Conservation (phyloP, 2,888 invertebrate species). For the Pheosia tremula region DNA sequence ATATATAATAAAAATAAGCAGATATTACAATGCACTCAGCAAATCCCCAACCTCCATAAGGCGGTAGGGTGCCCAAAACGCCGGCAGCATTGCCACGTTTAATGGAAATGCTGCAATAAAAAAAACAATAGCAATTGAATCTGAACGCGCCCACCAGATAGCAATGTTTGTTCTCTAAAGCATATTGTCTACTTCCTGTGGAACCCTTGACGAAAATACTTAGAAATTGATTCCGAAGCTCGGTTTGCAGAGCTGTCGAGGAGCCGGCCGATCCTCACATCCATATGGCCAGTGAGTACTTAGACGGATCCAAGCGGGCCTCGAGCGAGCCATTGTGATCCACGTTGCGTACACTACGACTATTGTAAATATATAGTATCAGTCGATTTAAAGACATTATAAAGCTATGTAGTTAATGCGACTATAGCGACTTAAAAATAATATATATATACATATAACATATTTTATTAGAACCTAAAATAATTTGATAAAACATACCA, state of each 20-base stretch:
- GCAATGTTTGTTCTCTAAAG: conserved; percentile 40
- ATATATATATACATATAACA: too few species aligned
- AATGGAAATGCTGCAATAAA: neutral
- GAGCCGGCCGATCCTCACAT: conserved; percentile 55
- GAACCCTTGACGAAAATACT: conserved; percentile 56
- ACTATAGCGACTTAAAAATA: too few species aligned
- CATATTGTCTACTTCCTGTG: conserved; percentile 42
- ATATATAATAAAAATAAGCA: too few species aligned
- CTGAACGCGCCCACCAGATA: conserved; percentile 29
- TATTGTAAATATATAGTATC: neutral
- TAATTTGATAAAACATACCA: too few species aligned
- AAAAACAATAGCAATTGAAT: conserved; percentile 24
- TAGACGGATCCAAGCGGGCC: conserved; percentile 24
- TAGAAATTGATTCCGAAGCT: conserved; percentile 55
- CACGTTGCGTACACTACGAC: neutral
- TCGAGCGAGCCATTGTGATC: conserved; percentile 25
- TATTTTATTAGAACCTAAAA: too few species aligned
- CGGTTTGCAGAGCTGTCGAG: conserved; percentile 74
- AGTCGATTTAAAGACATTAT: too few species aligned
- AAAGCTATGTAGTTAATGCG: too few species aligned
- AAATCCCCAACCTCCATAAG: too few species aligned
- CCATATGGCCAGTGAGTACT: conserved; percentile 46
- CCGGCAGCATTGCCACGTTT: too few species aligned
- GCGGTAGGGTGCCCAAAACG: too few species aligned
- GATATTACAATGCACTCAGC: too few species aligned